These are phyloP conservation scores for Candoia aspera DNA, from an alignment of 2,113 vertebrate species.

Conservation along the genomic window DNA sequence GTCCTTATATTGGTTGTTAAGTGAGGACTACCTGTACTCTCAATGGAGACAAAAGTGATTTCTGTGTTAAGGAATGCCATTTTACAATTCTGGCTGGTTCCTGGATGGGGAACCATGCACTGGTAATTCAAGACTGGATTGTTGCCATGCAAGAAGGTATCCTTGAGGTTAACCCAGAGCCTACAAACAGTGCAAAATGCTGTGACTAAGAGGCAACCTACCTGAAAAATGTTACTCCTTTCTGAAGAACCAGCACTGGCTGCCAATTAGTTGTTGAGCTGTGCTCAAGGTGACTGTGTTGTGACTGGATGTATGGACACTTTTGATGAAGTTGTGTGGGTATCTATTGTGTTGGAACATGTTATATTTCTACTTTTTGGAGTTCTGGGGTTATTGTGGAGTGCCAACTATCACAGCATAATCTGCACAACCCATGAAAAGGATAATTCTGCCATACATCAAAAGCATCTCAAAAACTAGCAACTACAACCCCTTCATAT, in stretches of 20 bases:
- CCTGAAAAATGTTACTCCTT: no score
- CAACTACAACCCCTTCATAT: no score
- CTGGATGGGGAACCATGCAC: not conserved
- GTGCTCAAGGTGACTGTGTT: not conserved
- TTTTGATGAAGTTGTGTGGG: not conserved
- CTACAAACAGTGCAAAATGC: not conserved
- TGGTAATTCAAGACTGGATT: not conserved
- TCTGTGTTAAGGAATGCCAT: no score
- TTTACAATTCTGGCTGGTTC: not conserved
- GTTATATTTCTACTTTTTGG: not conserved
- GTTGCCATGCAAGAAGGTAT: not conserved
- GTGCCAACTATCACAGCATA: no score
- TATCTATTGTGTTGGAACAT: not conserved
- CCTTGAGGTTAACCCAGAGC: not conserved
- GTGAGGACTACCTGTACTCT: no score
- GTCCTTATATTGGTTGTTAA: no score
- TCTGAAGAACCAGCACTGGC: not conserved
- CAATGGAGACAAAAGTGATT: no score
- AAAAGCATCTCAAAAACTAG: no score
- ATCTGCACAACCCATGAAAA: no score
- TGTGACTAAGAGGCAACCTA: not conserved
- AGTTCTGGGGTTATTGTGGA: no score
- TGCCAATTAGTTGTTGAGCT: not conserved
- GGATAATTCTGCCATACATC: no score
- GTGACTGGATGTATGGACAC: not conserved